phyloP scores from a whole-genome alignment of 2,113 vertebrate genomes.

The Rhinopomastus cyanomelas region DNA sequence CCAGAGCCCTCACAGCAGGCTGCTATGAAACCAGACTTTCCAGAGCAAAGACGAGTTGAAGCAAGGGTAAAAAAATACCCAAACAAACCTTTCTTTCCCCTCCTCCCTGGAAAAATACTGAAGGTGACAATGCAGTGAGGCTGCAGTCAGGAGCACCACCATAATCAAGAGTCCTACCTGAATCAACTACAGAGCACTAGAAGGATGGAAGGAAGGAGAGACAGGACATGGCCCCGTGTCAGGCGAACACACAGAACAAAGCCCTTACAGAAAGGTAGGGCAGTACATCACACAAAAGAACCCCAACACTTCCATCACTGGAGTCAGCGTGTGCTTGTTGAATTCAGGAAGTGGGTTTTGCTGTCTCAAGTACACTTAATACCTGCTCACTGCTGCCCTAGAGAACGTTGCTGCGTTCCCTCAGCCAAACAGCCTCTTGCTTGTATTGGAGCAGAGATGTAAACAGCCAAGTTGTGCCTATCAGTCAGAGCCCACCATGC shows the following conservation, averaged over 20 bases:
- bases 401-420: background rate
- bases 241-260: constrained; percentile 48
- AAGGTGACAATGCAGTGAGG: background rate
- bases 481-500: background rate
- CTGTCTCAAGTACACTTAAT: constrained; percentile 66
- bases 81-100: background rate
- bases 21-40: background rate
- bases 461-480: constrained; percentile 7
- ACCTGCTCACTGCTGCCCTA: constrained; percentile 58
- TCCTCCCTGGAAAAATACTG: background rate
- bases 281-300: constrained; percentile 20
- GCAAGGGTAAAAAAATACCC: background rate
- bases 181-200: background rate
- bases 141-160: background rate
- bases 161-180: background rate
- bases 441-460: constrained; percentile 9
- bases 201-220: background rate
- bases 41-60: background rate
- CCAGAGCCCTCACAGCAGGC: background rate
- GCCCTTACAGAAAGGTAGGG: constrained; percentile 4
- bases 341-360: constrained; percentile 67
- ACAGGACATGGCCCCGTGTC: background rate
- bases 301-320: constrained; percentile 52
- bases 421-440: constrained; percentile 9
- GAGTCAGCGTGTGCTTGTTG: constrained; percentile 41